phyloP scores from a whole-genome alignment of 2,797 vertebrate species.

The Enteromius thamalakanensis region DNA sequence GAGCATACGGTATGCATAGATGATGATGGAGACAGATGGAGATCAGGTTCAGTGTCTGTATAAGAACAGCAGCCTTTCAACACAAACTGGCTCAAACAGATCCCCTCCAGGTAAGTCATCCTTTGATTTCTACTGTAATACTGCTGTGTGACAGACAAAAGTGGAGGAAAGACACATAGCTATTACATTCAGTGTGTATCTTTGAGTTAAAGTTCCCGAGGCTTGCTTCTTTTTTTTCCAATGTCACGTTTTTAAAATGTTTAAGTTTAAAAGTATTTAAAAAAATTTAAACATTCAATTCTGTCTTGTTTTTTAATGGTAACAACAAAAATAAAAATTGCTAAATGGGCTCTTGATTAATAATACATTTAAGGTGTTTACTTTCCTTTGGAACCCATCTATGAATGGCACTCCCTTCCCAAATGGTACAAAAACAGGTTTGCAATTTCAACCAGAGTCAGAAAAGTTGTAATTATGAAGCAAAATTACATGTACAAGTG shows the following conservation, averaged over 20 bases:
- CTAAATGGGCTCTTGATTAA: background rate
- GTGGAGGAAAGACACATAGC: background rate
- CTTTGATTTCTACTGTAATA: conserved; percentile 8
- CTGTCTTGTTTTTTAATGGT: background rate
- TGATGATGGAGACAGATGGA: conserved; percentile 52
- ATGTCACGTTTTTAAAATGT: background rate
- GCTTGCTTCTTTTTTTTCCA: too few relatives aligned
- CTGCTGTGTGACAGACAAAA: background rate
- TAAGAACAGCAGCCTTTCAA: conserved; percentile 67
- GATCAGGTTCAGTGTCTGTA: conserved; percentile 57
- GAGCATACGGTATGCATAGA: conserved; percentile 40
- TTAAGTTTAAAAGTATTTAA: background rate
- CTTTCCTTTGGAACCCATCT: too few relatives aligned
- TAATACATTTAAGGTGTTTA: too few relatives aligned
- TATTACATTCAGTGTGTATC: background rate
- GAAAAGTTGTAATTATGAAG: background rate
- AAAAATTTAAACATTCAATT: background rate
- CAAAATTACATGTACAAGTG: too few relatives aligned
- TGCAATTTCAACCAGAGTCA: background rate
- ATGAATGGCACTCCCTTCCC: background rate
- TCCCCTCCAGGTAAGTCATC: conserved; percentile 58
- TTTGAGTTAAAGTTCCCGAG: background rate
- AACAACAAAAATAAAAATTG: background rate
- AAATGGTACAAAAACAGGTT: background rate
- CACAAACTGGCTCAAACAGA: conserved; percentile 39